Conservation (phyloP, 2,113 vertebrate genomes). For the Lasiurus cinereus region DNA sequence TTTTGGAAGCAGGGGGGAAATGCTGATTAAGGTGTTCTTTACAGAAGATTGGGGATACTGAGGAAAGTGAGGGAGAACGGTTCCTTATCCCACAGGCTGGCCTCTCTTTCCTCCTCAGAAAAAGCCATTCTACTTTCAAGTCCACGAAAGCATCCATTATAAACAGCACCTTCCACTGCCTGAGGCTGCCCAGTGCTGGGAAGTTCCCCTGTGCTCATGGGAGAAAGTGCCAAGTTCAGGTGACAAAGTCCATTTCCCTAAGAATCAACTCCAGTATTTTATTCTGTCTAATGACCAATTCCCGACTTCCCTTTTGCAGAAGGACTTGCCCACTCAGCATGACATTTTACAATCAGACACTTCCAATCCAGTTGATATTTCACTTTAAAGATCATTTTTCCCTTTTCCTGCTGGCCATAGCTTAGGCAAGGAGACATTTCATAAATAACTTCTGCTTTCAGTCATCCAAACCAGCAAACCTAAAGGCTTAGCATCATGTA, state of each 20-base stretch:
- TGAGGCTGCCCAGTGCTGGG: not conserved
- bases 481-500: not conserved
- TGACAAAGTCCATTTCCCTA: not conserved
- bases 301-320: not conserved
- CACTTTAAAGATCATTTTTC: slow-evolving; percentile 55
- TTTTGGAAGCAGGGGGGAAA: not conserved
- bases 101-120: not conserved
- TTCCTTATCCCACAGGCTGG: not conserved
- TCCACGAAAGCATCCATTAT: not conserved
- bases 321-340: not conserved
- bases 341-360: slow-evolving; percentile 55
- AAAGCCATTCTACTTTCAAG: not conserved
- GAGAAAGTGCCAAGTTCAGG: not conserved
- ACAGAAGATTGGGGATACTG: not conserved
- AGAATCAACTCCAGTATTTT: not conserved
- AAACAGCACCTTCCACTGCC: not conserved
- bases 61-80: not conserved
- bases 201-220: not conserved
- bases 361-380: slow-evolving; percentile 58
- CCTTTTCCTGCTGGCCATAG: not conserved
- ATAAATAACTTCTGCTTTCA: slow-evolving; percentile 43
- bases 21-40: not conserved
- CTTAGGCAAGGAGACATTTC: slow-evolving; percentile 41
- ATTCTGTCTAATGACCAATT: slow-evolving; percentile 4
- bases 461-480: not conserved